Evolutionary conservation across 2,113 vertebrate species (phyloP).

Genomic region (Coryphaenoides rupestris): DNA sequence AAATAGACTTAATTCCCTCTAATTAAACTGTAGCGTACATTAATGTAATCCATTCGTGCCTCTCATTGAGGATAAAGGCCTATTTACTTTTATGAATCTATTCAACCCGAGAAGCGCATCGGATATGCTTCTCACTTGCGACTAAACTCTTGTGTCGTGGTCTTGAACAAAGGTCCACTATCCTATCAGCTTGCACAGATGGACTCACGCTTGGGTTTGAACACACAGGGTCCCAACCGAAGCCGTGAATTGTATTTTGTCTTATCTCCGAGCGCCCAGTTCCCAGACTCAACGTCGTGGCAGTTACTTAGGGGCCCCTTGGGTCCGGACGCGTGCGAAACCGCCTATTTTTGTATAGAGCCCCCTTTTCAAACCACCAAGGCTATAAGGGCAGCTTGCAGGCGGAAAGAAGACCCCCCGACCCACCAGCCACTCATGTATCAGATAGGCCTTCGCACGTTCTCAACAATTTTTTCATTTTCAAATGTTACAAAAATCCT

Average conservation of each 20-base stretch:
- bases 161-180: conserved; percentile 54
- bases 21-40: no score
- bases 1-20: no score
- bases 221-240: conserved; percentile 66
- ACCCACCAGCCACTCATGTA: no score
- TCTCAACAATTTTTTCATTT: no score
- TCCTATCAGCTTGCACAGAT: conserved; percentile 64
- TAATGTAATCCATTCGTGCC: no score
- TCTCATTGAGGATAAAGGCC: neutral
- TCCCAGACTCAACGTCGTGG: conserved; percentile 53
- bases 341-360: conserved; percentile 31
- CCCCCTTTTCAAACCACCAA: neutral
- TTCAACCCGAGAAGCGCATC: conserved; percentile 2
- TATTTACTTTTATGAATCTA: neutral
- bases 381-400: conserved; percentile 27
- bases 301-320: conserved; percentile 63
- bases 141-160: conserved; percentile 9
- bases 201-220: conserved; percentile 64
- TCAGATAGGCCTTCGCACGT: no score
- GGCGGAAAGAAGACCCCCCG: neutral
- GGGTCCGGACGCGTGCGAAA: conserved; percentile 61
- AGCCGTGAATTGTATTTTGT: conserved; percentile 33
- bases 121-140: conserved; percentile 3
- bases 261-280: conserved; percentile 33
- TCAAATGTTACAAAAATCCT: no score